Percentiles rank a stretch among this genome's conserved stretches.
Evolutionary conservation across 2,797 vertebrate genomes (phyloP).

Genomic region (Hemitrygon akajei): DNA sequence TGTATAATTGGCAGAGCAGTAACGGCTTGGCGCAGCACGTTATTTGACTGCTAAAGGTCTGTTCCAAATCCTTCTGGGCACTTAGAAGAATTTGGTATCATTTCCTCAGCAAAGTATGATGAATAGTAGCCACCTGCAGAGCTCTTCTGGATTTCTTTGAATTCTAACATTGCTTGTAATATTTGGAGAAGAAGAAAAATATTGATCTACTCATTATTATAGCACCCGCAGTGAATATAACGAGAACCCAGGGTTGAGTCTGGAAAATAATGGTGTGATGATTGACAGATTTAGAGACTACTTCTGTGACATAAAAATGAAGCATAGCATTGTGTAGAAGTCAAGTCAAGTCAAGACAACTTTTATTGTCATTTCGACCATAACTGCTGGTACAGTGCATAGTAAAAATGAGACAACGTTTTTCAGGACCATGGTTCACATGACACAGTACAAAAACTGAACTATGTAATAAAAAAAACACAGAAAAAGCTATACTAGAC

Average conservation of each 20-base stretch:
- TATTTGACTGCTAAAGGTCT: neutral
- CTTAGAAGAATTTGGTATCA: neutral
- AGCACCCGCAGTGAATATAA: neutral
- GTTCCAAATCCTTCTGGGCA: neutral
- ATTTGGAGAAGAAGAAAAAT: neutral
- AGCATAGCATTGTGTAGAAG: neutral
- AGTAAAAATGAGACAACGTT: too few relatives aligned
- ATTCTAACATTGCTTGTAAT: neutral
- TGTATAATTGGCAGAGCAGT: neutral
- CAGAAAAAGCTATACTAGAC: too few relatives aligned
- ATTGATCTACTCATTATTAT: neutral
- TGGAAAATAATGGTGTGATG: neutral
- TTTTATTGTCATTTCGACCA: too few relatives aligned
- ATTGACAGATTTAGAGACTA: neutral
- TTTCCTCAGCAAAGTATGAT: neutral
- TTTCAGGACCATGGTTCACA: too few relatives aligned
- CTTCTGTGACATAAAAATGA: neutral
- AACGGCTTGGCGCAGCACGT: neutral
- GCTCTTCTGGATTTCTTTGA: neutral
- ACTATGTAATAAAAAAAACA: too few relatives aligned
- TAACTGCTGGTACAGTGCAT: too few relatives aligned
- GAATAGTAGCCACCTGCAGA: neutral
- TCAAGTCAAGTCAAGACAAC: neutral
- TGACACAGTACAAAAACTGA: too few relatives aligned
- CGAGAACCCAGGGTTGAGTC: neutral